Base-by-base conservation (phyloP, 2,888 invertebrate species). In the Drosophila histrio region DNA sequence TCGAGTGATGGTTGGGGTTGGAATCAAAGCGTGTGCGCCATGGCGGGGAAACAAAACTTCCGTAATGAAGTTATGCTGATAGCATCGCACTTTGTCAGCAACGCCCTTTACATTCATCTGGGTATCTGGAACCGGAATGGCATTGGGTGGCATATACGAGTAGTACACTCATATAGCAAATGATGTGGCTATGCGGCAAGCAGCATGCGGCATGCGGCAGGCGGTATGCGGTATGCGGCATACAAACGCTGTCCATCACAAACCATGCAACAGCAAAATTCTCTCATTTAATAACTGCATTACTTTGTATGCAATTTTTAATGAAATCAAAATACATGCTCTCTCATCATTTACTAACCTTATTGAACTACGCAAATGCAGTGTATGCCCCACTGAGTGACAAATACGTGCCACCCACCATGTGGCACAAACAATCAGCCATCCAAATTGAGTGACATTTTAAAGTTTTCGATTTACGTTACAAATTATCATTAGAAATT, bases 41-140 rank as follows among this genome's bases (percentile, higher is more conserved):
- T 9, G 50, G 49, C 39, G 44, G 60, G 62, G 63, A 58, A 73
- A 67, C 64, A 63, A 79, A 87, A 89, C 82, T 89, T 87, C 75
- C 78, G 70, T 89, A 89, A 90, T 88, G 84, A 90, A 89, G 89
- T 89, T 90, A 88, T 82, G 73, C 80, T 82, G 82, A 82, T 87
- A 77, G 78, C 81, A 79, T 79, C 82, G 69, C 81, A 81, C 70
- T 84, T 84, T 84, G 82, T 84, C 79, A 72, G 72, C 67, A 61
- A 44, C 61, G 61, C 49, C 52, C 61, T 64, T 52, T 47, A 54
- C 36, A 69, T 65, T 70, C 52, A 43, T 46, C 63, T 49, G 47
- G 46, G 54, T 36, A 56, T 28, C 38, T 57, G 59, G 26, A 21
- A 41, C 36, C 59, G 15, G 30, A 24, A 39, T 53, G 41, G 41